Evolutionary conservation across 2,888 invertebrate species (phyloP), one percentile per base, ranked within the genome.

Genomic region (Ligdia adustata): DNA sequence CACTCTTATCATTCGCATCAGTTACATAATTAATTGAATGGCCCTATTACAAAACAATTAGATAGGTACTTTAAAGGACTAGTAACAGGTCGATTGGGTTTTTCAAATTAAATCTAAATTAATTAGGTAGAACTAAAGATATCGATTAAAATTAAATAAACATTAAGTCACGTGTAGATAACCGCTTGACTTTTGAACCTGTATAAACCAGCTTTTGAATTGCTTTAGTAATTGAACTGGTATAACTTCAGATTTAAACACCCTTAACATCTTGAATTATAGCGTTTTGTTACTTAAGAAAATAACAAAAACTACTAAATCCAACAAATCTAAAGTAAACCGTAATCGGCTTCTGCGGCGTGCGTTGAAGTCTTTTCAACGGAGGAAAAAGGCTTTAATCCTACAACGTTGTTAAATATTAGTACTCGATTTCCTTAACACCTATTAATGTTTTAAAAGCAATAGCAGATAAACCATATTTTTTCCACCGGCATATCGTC

Each of bases 301-400:
- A 42, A 22, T 27, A 20, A 14, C 11, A 33, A 41, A 33, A 24
- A 16, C 2, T 9, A 20, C 33, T 35, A 29, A 24, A 29, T 33
- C 13, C n/a, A n/a, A n/a, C n/a, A n/a, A n/a, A n/a, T n/a, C n/a
- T n/a, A n/a, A n/a, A n/a, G n/a, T n/a, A n/a, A n/a, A n/a, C n/a
- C n/a, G n/a, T n/a, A n/a, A n/a, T n/a, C n/a, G n/a, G n/a, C n/a
- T n/a, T 6, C 33, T 22, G 32, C 29, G 54, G 57, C 66, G 72
- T 82, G 83, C 87, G 87, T 87, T 87, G 83, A 87, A 77, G 80
- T 87, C 87, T 87, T 87, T 85, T 80, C 54, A 57, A 65, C 62
- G 66, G 52, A 48, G n/a, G 51, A 57, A 49, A 57, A 52, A 57
- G 58, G 50, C n/a, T n/a, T 13, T 24, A 34, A 32, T 28, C 20